Conservation (phyloP, 1,140 invertebrate genomes). For the Mamestra configurata region DNA sequence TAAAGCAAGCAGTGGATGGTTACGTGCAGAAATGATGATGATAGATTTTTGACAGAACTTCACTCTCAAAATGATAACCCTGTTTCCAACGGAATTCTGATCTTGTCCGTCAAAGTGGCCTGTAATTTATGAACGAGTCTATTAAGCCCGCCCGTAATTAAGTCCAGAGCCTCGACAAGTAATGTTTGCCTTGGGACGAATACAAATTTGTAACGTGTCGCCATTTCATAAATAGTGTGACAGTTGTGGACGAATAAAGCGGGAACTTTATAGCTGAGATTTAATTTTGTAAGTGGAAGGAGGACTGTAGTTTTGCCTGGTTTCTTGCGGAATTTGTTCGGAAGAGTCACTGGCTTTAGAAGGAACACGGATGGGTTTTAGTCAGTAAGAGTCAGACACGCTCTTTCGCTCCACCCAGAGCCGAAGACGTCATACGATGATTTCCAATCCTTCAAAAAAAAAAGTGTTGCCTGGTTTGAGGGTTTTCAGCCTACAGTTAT, state of each 20-base stretch:
- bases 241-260: not conserved
- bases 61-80: not conserved
- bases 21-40: no score
- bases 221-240: slow-evolving; percentile 26
- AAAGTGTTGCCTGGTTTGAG: no score
- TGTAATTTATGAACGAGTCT: slow-evolving; percentile 37
- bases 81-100: slow-evolving; percentile 12
- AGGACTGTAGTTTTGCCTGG: not conserved
- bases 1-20: no score
- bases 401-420: no score
- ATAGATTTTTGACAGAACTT: no score
- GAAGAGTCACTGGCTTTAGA: no score
- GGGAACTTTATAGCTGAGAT: not conserved
- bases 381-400: no score
- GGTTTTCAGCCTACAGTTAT: no score
- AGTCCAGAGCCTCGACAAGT: slow-evolving; percentile 28
- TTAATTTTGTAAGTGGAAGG: not conserved
- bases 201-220: slow-evolving; percentile 30
- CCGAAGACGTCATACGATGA: no score
- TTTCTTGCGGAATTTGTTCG: no score
- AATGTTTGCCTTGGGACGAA: slow-evolving; percentile 37
- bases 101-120: slow-evolving; percentile 39
- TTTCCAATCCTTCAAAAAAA: no score
- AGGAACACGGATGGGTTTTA: no score
- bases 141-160: slow-evolving; percentile 30